phyloP scores from a whole-genome alignment of 2,797 vertebrate species.

The Poliocrania exsul region DNA sequence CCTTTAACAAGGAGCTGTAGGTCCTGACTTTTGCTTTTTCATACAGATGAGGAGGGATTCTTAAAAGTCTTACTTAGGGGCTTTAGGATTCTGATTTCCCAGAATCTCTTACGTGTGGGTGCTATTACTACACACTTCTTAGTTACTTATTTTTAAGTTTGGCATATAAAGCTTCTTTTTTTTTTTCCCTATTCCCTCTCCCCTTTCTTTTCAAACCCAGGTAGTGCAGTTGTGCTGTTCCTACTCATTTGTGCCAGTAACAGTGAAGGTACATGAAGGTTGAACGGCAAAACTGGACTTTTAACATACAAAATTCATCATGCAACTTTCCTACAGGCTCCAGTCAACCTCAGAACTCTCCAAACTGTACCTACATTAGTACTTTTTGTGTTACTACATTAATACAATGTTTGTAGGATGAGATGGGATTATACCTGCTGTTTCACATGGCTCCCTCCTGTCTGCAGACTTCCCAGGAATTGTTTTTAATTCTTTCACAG shows the following conservation, averaged over 20 bases:
- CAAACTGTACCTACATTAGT: background rate
- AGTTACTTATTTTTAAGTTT: background rate
- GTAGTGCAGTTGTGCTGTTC: background rate
- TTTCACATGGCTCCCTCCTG: background rate
- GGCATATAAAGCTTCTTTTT: background rate
- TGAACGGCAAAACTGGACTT: background rate
- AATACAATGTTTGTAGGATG: background rate
- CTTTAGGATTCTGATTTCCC: background rate
- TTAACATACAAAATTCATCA: background rate
- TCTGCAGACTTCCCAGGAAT: background rate
- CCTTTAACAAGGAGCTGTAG: constrained; percentile 37
- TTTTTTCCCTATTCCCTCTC: background rate
- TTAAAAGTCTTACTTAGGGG: background rate
- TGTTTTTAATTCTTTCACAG: background rate
- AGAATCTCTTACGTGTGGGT: background rate
- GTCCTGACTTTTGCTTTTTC: background rate
- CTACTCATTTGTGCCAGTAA: background rate
- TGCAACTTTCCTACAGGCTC: background rate
- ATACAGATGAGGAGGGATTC: background rate
- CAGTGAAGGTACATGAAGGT: background rate
- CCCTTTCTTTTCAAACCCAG: background rate
- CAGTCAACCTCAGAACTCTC: background rate
- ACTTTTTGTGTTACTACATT: background rate
- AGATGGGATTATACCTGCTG: background rate
- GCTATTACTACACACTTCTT: background rate